A percentile compares a stretch with the other conserved stretches of the same genome.
These are phyloP conservation scores for Ectemnius cavifrons DNA, from an alignment of 2,888 invertebrate genomes.

Conservation along the genomic window DNA sequence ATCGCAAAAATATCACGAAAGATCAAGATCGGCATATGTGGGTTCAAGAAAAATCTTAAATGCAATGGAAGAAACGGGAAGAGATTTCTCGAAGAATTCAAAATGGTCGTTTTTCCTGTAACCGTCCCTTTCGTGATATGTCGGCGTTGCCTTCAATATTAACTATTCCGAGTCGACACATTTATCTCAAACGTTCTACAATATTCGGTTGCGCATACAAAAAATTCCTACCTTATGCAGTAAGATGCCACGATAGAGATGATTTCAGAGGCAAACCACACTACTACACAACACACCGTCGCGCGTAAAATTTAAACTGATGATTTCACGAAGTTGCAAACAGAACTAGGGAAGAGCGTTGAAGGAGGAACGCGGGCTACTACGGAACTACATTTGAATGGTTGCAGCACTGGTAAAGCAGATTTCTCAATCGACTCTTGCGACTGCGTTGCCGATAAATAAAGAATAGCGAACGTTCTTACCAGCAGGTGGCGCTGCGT, in stretches of 20 bases:
- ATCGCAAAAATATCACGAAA: conserved; percentile 48
- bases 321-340: conserved; percentile 7
- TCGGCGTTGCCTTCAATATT: too few species aligned
- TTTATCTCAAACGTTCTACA: too few species aligned
- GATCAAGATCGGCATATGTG: conserved; percentile 65
- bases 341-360: conserved; percentile 49
- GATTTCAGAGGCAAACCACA: conserved; percentile 24
- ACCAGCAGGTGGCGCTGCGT: too few species aligned
- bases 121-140: background rate
- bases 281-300: background rate
- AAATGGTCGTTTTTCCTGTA: conserved; percentile 21
- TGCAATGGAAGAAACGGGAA: conserved; percentile 19
- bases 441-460: conserved; percentile 24
- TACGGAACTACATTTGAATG: background rate
- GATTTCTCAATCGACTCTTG: conserved; percentile 6
- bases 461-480: background rate
- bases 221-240: too few species aligned
- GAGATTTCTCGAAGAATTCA: background rate
- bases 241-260: background rate
- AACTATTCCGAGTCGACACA: too few species aligned
- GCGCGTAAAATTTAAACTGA: conserved; percentile 13
- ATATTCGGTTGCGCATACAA: too few species aligned
- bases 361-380: conserved; percentile 48
- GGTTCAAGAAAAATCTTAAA: conserved; percentile 52
- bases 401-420: background rate